Base-by-base conservation (phyloP, 2,888 invertebrate genomes). In the Cactoblastis cactorum region DNA sequence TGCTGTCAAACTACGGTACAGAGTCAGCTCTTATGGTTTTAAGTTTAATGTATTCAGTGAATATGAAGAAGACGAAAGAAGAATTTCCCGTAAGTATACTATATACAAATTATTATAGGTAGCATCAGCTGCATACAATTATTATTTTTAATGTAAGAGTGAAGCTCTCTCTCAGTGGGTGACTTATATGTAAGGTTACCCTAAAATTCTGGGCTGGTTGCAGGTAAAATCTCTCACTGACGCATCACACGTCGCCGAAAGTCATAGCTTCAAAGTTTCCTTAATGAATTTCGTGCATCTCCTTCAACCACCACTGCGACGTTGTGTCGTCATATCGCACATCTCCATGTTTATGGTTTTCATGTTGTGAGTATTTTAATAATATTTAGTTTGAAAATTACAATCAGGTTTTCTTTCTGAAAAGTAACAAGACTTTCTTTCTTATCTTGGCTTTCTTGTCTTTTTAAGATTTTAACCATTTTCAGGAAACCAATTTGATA, bases 21-120 rank as follows among this genome's bases (percentile, higher is more conserved):
- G 86, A 91, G 0, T 84, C 89, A 52, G 94, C 95, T 0, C 59
- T 95, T 24, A 70, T 82, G 0, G 91, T 94, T 2, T 72, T 96
- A 4, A 89, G 90, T 2, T 74, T 69, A 33, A 93, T 95, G 72
- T 95, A 91, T 62, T 78, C 87, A 0, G 78, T 77, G 73, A 89
- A 88, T 53, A 69, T 72, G 15, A 64, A 69, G 0, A 62, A 58
- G 5, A 56, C 54, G 2, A 56, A 61, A 9, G 62, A 74, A 0
- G 80, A 83, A 1, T 92, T 74, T 65, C 90, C 91, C 0, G 92
- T 92, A 24, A 78, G 83, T 65, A 19, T n/a, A n/a, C n/a, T n/a
- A n/a, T n/a, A n/a, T n/a, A n/a, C n/a, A n/a, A 28, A 28, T 1
- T 28, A 8, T 4, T 28, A 6, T 28, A 28, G 22, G 22, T 6